A percentile compares a stretch with the other conserved stretches of the same genome.
Evolutionary conservation across 2,797 vertebrate genomes (phyloP).

Genomic region (Pangasius djambal): DNA sequence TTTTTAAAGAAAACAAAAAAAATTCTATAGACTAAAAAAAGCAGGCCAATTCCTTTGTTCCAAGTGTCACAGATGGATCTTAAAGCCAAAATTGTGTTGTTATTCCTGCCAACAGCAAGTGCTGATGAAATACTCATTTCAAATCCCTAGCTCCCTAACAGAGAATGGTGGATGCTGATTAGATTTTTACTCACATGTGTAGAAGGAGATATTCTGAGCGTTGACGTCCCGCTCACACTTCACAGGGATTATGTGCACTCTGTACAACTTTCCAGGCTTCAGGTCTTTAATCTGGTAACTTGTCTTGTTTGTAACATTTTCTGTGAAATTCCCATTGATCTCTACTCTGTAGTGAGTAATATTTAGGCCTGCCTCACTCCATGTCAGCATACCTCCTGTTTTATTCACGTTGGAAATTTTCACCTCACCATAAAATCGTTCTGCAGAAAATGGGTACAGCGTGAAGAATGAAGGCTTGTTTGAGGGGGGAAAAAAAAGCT

Average conservation of each 20-base stretch:
- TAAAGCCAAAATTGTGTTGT: background rate
- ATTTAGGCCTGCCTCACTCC: slow-evolving; percentile 26
- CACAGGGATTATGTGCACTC: slow-evolving; percentile 64
- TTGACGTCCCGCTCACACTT: slow-evolving; percentile 69
- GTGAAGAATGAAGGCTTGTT: background rate
- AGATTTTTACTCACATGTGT: slow-evolving; percentile 69
- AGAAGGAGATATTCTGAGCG: slow-evolving; percentile 62
- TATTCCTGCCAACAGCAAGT: background rate
- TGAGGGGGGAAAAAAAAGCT: background rate
- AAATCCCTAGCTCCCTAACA: background rate
- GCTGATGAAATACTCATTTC: background rate
- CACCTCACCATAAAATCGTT: slow-evolving; percentile 55
- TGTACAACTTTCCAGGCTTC: slow-evolving; percentile 63
- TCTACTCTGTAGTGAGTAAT: slow-evolving; percentile 63
- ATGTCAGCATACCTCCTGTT: slow-evolving; percentile 41
- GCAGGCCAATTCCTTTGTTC: background rate
- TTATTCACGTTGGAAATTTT: background rate
- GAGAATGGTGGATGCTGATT: background rate
- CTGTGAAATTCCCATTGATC: slow-evolving; percentile 14
- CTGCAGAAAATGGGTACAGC: slow-evolving; percentile 56
- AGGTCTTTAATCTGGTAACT: background rate
- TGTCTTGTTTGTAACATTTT: background rate
- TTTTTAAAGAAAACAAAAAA: background rate
- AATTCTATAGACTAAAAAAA: background rate
- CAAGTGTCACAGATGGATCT: background rate